Evolutionary conservation across 1,140 invertebrate genomes (phyloP).

Genomic region (Bombus confusus): DNA sequence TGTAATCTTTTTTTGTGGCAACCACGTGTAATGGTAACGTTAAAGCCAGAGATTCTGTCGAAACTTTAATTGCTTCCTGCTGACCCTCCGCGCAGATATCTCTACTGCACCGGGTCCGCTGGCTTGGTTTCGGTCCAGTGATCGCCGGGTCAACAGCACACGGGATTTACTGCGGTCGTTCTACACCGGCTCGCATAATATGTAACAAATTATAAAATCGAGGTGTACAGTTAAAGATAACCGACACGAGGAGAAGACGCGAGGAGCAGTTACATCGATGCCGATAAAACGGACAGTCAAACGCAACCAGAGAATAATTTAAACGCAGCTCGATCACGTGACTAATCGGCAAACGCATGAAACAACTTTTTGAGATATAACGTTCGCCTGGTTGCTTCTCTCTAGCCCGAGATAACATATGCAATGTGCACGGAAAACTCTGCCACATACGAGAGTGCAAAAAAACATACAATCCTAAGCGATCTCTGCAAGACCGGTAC

Average conservation of each 20-base stretch:
- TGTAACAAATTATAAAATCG: constrained; percentile 73
- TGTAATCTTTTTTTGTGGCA: constrained; percentile 1
- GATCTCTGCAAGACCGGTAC: constrained; percentile 4
- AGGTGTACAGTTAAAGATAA: constrained; percentile 66
- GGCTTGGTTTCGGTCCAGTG: constrained; percentile 77
- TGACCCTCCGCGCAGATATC: constrained; percentile 59
- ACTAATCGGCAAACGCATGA: constrained; percentile 27
- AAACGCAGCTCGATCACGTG: constrained; percentile 1
- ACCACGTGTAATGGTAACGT: constrained; percentile 19
- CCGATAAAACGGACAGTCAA: background rate
- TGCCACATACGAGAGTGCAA: background rate
- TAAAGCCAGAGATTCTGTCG: constrained; percentile 59
- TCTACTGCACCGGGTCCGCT: constrained; percentile 33
- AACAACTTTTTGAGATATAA: constrained; percentile 6
- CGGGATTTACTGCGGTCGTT: constrained; percentile 71
- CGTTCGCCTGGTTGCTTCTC: background rate
- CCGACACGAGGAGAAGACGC: background rate
- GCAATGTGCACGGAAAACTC: background rate
- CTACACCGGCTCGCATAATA: constrained; percentile 64
- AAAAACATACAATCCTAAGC: background rate
- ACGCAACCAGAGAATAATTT: background rate
- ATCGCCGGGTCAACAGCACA: constrained; percentile 79
- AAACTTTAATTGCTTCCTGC: constrained; percentile 69
- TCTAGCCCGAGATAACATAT: background rate
- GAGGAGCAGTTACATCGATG: constrained; percentile 15